Percentiles rank a stretch among this genome's conserved stretches.
phyloP scores from a whole-genome alignment of 2,797 vertebrate species.

The Phalloptychus januarius region DNA sequence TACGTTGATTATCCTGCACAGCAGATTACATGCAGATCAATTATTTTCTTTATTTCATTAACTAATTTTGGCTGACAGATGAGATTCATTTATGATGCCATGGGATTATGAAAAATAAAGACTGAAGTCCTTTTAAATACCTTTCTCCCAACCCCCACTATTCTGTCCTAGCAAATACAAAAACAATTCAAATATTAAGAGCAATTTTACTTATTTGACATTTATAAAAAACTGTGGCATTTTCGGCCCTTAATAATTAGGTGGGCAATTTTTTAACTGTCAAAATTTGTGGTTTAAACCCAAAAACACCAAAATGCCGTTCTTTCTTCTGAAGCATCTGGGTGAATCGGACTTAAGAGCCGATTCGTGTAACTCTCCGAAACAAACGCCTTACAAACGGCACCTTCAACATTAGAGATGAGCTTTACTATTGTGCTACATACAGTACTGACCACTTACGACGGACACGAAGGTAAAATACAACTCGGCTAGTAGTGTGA shows the following conservation, averaged over 20 bases:
- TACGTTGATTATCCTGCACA: not conserved
- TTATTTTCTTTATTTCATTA: not conserved
- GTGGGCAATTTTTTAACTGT: not conserved
- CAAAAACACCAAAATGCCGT: not conserved
- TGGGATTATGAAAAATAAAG: not conserved
- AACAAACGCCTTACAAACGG: constrained; percentile 62
- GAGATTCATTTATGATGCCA: not conserved
- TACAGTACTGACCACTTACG: constrained; percentile 73
- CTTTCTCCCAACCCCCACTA: not conserved
- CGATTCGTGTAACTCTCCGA: constrained; percentile 1
- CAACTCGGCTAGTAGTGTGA: constrained; percentile 60
- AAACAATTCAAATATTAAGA: not conserved
- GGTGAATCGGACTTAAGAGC: constrained; percentile 5
- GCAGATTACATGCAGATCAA: not conserved
- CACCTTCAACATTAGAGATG: constrained; percentile 56
- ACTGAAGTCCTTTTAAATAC: not conserved
- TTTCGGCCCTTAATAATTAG: not conserved
- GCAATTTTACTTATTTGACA: not conserved
- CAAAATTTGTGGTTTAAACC: not conserved
- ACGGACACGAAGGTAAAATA: constrained; percentile 70
- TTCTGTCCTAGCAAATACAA: not conserved
- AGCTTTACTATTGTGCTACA: constrained; percentile 76
- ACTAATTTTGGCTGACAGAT: not conserved
- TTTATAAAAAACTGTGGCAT: not conserved
- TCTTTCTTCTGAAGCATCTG: constrained; percentile 1